These are phyloP conservation scores for Ectropis crepuscularia DNA, from an alignment of 2,888 invertebrate species.

Conservation along the genomic window DNA sequence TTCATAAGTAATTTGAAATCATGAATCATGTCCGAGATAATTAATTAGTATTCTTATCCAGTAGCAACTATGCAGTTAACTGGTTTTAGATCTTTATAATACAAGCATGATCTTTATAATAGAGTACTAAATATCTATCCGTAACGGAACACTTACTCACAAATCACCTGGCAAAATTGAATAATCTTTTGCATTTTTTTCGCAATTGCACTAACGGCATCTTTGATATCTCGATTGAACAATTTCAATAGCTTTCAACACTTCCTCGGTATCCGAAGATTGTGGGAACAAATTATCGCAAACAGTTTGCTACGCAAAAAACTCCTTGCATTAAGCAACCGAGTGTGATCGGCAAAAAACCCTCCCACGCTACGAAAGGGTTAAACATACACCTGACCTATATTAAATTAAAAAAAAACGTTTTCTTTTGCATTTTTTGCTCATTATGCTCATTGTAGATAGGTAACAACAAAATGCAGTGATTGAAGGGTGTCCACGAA, in stretches of 20 bases:
- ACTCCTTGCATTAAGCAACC: slow-evolving; percentile 69
- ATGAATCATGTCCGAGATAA: background rate
- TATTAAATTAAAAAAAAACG: slow-evolving; percentile 71
- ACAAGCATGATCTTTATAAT: background rate
- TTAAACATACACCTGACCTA: slow-evolving; percentile 83
- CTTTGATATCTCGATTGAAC: slow-evolving; percentile 58
- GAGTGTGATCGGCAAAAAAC: slow-evolving; percentile 61
- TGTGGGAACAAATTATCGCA: slow-evolving; percentile 85
- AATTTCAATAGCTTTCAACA: slow-evolving; percentile 76
- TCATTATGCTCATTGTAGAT: slow-evolving; percentile 67
- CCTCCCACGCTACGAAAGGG: slow-evolving; percentile 83
- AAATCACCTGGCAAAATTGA: slow-evolving; percentile 35
- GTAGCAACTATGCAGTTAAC: background rate
- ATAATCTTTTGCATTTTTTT: slow-evolving; percentile 49
- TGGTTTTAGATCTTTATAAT: background rate
- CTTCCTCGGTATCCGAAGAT: slow-evolving; percentile 71
- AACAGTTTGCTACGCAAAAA: slow-evolving; percentile 77
- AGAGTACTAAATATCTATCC: too few relatives aligned
- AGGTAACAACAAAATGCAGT: slow-evolving; percentile 62
- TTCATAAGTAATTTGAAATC: background rate
- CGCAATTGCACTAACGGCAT: slow-evolving; percentile 46
- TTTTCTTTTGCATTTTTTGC: slow-evolving; percentile 79
- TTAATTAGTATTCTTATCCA: background rate
- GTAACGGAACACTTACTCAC: slow-evolving; percentile 13
- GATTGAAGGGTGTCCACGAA: slow-evolving; percentile 57